Evolutionary conservation across 1,140 invertebrate species (phyloP).

Genomic region (Ceratina japonica): DNA sequence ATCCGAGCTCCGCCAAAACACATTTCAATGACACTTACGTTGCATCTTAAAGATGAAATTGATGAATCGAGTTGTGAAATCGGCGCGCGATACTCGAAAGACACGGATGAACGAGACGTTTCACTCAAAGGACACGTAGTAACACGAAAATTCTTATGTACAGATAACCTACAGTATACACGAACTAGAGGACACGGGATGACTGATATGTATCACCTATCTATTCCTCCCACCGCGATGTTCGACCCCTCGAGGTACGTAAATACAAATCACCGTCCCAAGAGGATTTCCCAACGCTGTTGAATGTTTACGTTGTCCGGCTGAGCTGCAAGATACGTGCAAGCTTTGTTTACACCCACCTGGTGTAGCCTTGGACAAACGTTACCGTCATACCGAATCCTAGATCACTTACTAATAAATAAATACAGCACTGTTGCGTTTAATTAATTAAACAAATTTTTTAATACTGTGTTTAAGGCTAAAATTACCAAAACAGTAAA

Average conservation of each 20-base stretch:
- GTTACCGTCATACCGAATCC: background rate
- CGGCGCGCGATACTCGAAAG: background rate
- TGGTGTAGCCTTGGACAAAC: background rate
- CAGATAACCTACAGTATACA: no score
- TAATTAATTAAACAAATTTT: no score
- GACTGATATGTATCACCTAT: no score
- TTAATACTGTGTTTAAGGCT: no score
- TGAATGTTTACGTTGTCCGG: background rate
- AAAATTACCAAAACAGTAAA: no score
- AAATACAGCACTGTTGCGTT: no score
- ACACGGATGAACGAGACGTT: no score
- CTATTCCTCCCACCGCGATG: background rate
- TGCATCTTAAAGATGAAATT: background rate
- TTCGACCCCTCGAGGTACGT: background rate
- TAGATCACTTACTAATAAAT: background rate
- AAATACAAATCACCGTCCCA: background rate
- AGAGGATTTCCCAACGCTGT: background rate
- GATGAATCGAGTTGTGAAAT: background rate
- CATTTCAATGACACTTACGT: no score
- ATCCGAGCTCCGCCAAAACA: no score
- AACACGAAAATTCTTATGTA: background rate
- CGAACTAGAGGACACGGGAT: no score
- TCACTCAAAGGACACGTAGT: background rate
- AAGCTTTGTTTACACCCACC: background rate
- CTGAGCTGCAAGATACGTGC: background rate